These are phyloP conservation scores for Semotilus atromaculatus DNA, from an alignment of 2,797 vertebrate species.

Conservation along the genomic window DNA sequence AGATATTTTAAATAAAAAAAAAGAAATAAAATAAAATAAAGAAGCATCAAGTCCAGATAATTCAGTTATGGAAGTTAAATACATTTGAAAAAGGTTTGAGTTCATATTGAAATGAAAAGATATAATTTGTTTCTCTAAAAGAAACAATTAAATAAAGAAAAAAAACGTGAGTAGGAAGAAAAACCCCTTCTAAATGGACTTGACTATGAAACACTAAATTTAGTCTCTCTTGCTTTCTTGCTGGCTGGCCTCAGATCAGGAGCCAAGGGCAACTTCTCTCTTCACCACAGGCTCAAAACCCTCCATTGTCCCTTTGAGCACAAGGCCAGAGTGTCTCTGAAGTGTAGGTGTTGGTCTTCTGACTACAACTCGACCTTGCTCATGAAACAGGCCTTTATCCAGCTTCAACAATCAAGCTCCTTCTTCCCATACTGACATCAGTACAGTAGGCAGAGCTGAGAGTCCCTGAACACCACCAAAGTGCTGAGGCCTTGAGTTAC, in stretches of 20 bases:
- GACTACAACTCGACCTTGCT: constrained; percentile 36
- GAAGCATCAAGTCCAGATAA: background rate
- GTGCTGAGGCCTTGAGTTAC: constrained; percentile 34
- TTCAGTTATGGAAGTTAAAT: background rate
- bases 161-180: constrained; percentile 30
- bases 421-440: constrained; percentile 38
- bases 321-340: constrained; percentile 63
- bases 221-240: constrained; percentile 63
- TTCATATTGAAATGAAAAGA: background rate
- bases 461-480: constrained; percentile 38
- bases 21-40: too few relatives aligned
- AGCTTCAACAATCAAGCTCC: constrained; percentile 26
- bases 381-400: constrained; percentile 60
- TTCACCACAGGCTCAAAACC: constrained; percentile 44
- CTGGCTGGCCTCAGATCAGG: constrained; percentile 21
- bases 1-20: too few relatives aligned
- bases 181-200: constrained; percentile 61
- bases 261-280: constrained; percentile 43
- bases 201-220: constrained; percentile 66
- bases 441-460: constrained; percentile 34
- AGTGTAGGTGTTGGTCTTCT: constrained; percentile 67
- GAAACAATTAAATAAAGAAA: background rate
- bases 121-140: background rate
- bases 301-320: constrained; percentile 56
- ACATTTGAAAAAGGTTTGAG: background rate